Evolutionary conservation across 2,113 vertebrate species (phyloP), one percentile per base, ranked within the genome.

Genomic region (Sigmodon hispidus): DNA sequence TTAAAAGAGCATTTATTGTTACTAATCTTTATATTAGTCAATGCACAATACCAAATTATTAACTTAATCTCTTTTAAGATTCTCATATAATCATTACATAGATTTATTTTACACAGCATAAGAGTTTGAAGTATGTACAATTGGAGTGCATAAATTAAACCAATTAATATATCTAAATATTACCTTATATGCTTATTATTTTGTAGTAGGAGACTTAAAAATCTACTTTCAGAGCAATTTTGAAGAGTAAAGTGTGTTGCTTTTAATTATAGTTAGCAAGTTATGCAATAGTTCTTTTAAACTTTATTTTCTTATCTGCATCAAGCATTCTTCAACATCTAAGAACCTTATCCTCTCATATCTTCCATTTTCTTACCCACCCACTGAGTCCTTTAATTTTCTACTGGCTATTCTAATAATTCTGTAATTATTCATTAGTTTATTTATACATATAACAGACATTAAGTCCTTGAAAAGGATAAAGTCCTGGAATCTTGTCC

Each of bases 21-120:
- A 93, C 57, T 86, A 22, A n/a, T 84, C 85, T 89, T 94, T 69
- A n/a, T 19, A 93, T 89, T 77, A 93, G 85, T 70, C 63, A 69
- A 76, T 86, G 15, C 1, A 55, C 12, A 63, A 55, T 79, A 90
- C 16, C 40, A 85, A 48, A 4, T 17, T 88, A 61, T 83, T 81
- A 84, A 80, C 50, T 90, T 92, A 50, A 79, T 91, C 91, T 3
- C 3, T 70, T 72, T 70, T 72, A 52, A 77, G 63, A 84, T 79
- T 95, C 43, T 79, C 22, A 89, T 67, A 57, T 40, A 75, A 72
- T 69, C 34, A 77, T 34, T 67, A 0, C 76, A 24, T 29, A 13
- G 57, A 83, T 75, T 83, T 67, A 55, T 73, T 72, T 10, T 73
- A 36, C 11, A n/a, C 3, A 75, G 36, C 2, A 59, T 34, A 19